A percentile compares a stretch with the other conserved stretches of the same genome.
Conservation (phyloP, 2,888 invertebrate species). For the Arrhopalites spinosus region DNA sequence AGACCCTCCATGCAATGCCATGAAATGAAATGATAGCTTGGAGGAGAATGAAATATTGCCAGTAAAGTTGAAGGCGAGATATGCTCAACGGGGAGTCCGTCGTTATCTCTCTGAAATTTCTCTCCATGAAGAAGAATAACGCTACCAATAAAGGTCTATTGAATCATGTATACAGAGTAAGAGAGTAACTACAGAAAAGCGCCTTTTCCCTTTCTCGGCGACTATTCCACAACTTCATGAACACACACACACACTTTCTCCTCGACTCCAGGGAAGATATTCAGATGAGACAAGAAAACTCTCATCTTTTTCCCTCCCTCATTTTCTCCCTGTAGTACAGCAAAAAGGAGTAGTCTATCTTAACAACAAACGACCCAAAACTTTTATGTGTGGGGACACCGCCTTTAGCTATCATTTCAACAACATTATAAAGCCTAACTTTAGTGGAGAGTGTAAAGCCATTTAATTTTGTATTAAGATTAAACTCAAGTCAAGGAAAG, state of each 20-base stretch:
- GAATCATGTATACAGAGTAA: constrained; percentile 36
- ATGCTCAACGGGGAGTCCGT: constrained; percentile 49
- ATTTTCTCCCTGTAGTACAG: background rate
- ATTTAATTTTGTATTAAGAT: constrained; percentile 16
- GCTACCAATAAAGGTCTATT: constrained; percentile 47
- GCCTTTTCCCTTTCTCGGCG: background rate
- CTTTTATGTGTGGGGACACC: background rate
- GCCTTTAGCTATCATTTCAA: background rate
- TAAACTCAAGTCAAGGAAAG: background rate
- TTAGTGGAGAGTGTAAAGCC: background rate
- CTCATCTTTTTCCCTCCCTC: background rate
- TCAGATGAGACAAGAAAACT: constrained; percentile 15
- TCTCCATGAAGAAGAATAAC: constrained; percentile 42
- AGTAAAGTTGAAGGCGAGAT: constrained; percentile 49
- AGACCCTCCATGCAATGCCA: background rate
- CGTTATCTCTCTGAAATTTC: constrained; percentile 40
- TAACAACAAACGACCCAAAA: too few relatives aligned
- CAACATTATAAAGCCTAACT: too few relatives aligned
- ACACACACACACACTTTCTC: too few relatives aligned
- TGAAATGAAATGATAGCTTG: constrained; percentile 2
- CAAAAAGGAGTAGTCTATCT: background rate
- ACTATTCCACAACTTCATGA: too few relatives aligned
- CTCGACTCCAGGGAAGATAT: too few relatives aligned
- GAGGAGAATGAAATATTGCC: constrained; percentile 50
- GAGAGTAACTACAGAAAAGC: background rate